Conservation (phyloP, 2,113 vertebrate species). For the Phalacrocorax brasilianus region DNA sequence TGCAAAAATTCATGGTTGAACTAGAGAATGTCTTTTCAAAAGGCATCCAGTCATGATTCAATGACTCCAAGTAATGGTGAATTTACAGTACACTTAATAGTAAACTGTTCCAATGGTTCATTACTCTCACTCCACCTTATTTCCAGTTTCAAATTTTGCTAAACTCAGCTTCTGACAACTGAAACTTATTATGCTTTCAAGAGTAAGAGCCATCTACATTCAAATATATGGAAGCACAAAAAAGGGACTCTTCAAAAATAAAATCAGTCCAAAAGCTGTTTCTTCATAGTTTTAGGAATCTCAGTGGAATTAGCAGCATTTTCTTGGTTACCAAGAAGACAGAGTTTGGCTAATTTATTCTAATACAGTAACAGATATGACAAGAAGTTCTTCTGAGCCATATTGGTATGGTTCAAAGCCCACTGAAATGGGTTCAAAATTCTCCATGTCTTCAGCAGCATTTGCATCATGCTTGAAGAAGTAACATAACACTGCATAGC, state of each 20-base stretch:
- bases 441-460: neutral
- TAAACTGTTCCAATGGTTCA: neutral
- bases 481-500: neutral
- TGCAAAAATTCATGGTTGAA: slow-evolving; percentile 8
- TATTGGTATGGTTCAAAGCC: neutral
- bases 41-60: neutral
- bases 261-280: neutral
- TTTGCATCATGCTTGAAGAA: neutral
- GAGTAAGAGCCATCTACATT: neutral
- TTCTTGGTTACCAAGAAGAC: neutral
- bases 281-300: neutral
- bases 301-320: neutral
- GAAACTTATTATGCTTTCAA: neutral
- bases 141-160: slow-evolving; percentile 15
- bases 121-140: neutral
- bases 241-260: neutral
- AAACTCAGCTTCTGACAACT: neutral
- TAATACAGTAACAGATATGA: neutral
- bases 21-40: neutral
- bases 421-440: neutral
- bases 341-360: neutral
- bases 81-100: neutral
- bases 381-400: neutral
- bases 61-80: neutral
- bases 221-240: neutral